phyloP scores from a whole-genome alignment of 2,113 vertebrate species.

The Strix uralensis region DNA sequence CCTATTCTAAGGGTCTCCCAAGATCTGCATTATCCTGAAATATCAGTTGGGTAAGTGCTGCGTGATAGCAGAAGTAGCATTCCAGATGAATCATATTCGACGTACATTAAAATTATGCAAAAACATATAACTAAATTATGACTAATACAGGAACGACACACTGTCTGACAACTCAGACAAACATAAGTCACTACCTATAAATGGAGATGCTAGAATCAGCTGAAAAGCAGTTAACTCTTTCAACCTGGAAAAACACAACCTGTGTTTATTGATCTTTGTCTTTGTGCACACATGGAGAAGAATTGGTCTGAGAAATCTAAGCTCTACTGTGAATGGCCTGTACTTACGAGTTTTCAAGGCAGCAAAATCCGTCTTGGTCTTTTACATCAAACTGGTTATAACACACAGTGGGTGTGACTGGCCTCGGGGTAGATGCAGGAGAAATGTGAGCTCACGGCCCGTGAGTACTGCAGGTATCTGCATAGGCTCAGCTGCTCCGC shows the following conservation, averaged over 20 bases:
- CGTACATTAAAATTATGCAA: background rate
- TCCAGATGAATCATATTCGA: constrained; percentile 28
- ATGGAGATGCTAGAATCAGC: background rate
- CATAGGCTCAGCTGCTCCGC: background rate
- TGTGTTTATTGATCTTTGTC: background rate
- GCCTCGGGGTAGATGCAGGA: background rate
- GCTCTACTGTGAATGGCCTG: background rate
- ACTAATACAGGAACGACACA: constrained; percentile 44
- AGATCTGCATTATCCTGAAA: background rate
- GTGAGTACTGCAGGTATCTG: too few relatives aligned
- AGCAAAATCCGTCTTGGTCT: background rate
- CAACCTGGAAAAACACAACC: background rate
- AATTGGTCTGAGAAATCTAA: background rate
- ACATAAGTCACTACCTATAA: background rate
- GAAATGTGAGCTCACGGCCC: background rate
- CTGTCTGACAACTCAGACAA: constrained; percentile 13
- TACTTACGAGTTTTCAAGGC: background rate
- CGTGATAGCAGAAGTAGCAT: background rate
- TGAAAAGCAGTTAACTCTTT: constrained; percentile 3
- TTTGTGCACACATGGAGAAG: background rate
- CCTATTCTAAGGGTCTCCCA: background rate
- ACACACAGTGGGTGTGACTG: background rate
- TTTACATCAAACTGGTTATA: background rate
- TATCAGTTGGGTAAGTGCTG: background rate
- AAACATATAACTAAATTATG: constrained; percentile 12